phyloP scores from a whole-genome alignment of 2,888 invertebrate species.

The Philopedon plagiatum region DNA sequence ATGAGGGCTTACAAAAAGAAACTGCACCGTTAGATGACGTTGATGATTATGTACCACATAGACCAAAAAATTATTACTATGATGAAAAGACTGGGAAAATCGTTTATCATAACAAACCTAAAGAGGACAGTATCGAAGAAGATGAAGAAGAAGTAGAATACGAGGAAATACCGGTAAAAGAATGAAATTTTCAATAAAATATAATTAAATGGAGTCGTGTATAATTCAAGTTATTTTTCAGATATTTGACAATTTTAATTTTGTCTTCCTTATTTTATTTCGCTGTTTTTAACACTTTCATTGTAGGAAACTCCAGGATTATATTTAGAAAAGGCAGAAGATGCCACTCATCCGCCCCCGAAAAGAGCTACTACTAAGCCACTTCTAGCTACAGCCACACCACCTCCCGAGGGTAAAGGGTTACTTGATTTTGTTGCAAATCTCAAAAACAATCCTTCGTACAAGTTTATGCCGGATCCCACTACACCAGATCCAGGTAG shows the following conservation, averaged over 20 bases:
- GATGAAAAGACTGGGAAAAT: conserved; percentile 64
- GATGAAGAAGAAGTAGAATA: conserved; percentile 55
- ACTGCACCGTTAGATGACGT: conserved; percentile 56
- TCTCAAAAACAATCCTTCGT: conserved; percentile 60
- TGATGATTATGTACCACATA: conserved; percentile 66
- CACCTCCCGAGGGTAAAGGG: conserved; percentile 59
- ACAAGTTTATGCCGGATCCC: conserved; percentile 64
- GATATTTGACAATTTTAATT: too few relatives aligned
- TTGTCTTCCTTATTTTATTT: too few relatives aligned
- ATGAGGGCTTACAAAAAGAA: conserved; percentile 51
- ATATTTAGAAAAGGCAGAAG: conserved; percentile 46
- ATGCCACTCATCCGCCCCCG: conserved; percentile 45
- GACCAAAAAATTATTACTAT: conserved; percentile 65
- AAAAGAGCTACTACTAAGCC: conserved; percentile 56
- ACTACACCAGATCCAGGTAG: conserved; percentile 60
- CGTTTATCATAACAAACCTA: conserved; percentile 61
- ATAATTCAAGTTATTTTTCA: too few relatives aligned
- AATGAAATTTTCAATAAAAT: too few relatives aligned
- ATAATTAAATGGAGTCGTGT: too few relatives aligned
- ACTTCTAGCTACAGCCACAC: conserved; percentile 57
- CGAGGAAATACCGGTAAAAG: conserved; percentile 52
- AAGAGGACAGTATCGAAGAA: conserved; percentile 55
- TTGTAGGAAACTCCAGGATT: conserved; percentile 42
- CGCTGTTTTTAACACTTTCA: background rate
- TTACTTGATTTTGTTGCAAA: conserved; percentile 63